A percentile compares a stretch with the other conserved stretches of the same genome.
These are phyloP conservation scores for Malurus leucopterus DNA, from an alignment of 2,797 vertebrate species.

Conservation along the genomic window DNA sequence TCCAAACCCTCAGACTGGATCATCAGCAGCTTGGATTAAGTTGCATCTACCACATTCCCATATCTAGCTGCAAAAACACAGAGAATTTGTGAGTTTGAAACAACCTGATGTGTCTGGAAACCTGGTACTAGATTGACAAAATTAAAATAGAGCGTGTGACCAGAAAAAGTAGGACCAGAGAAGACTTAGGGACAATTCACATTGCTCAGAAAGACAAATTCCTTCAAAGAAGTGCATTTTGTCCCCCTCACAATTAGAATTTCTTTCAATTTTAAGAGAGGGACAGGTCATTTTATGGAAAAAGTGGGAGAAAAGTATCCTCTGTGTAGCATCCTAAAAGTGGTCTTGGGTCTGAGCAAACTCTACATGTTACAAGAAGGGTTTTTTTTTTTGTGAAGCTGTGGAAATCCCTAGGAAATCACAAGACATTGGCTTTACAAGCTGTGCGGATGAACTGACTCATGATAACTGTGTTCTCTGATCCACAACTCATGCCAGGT, in stretches of 20 bases:
- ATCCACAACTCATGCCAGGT: not conserved
- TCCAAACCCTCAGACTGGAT: not conserved
- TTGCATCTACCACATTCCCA: not conserved
- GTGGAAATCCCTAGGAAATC: not conserved
- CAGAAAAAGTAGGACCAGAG: not conserved
- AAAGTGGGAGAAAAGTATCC: not conserved
- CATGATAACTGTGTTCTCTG: not conserved
- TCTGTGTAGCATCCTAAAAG: not conserved
- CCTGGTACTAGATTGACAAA: not conserved
- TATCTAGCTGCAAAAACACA: not conserved
- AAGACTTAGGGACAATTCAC: not conserved
- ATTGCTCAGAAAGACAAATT: too few relatives aligned
- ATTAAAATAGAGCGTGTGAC: not conserved
- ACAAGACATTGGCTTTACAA: not conserved
- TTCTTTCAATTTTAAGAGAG: not conserved
- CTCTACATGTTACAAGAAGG: fast-evolving
- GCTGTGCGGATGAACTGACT: not conserved
- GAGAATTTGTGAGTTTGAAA: not conserved
- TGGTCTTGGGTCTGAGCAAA: not conserved
- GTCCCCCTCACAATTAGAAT: not conserved
- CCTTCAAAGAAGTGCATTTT: not conserved
- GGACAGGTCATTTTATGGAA: not conserved
- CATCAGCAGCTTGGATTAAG: not conserved
- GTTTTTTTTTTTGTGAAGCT: not conserved
- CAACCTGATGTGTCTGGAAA: not conserved